Evolutionary conservation across 2,888 invertebrate species (phyloP).

Genomic region (Erebia ligea): DNA sequence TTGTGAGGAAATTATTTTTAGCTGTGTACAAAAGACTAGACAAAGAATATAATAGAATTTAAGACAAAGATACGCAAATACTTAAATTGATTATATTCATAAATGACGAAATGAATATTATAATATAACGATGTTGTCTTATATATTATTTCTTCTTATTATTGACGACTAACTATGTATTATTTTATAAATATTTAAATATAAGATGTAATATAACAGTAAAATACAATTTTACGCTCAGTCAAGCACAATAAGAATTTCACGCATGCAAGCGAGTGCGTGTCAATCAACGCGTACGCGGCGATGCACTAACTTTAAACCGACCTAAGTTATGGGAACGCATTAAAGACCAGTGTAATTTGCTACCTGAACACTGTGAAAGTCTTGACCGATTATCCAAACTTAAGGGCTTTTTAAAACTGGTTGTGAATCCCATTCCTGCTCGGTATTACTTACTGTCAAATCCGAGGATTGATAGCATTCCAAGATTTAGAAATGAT

Average conservation of each 20-base stretch:
- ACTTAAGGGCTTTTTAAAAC: conserved; percentile 6
- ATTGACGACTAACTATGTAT: background rate
- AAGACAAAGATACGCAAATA: background rate
- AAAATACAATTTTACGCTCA: conserved; percentile 15
- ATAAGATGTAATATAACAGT: background rate
- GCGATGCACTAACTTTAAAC: conserved; percentile 66
- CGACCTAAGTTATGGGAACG: conserved; percentile 48
- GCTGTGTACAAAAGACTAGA: too few species aligned
- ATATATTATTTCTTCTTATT: background rate
- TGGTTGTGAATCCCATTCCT: conserved; percentile 25
- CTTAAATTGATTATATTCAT: background rate
- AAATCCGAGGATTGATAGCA: conserved; percentile 37
- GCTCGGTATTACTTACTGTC: conserved; percentile 29
- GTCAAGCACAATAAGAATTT: conserved; percentile 25
- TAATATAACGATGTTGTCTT: too few species aligned
- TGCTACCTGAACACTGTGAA: conserved; percentile 22
- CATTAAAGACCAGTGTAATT: conserved; percentile 41
- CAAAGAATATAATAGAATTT: background rate
- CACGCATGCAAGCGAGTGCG: conserved; percentile 52
- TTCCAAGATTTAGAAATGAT: conserved; percentile 24
- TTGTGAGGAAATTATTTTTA: too few species aligned
- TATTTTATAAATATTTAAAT: background rate
- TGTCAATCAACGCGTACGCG: conserved; percentile 58
- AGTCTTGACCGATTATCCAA: background rate
- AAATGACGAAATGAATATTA: too few species aligned